phyloP scores from a whole-genome alignment of 2,113 vertebrate genomes.

The Ageneiosus marmoratus region DNA sequence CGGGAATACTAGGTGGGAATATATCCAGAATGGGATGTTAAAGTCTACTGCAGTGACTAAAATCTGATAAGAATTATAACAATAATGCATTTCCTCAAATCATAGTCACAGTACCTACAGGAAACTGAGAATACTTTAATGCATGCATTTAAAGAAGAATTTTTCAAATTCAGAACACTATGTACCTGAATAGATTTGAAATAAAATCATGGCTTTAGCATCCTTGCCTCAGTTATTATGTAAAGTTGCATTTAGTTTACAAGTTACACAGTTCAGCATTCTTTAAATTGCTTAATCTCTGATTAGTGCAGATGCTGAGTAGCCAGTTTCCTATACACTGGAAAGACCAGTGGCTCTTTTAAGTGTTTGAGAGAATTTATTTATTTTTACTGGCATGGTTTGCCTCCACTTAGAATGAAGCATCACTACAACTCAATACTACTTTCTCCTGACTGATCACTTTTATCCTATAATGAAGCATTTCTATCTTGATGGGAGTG shows the following conservation, averaged over 20 bases:
- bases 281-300: neutral
- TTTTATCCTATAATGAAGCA: too few species aligned
- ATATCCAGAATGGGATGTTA: neutral
- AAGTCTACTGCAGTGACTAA: neutral
- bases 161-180: neutral
- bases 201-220: neutral
- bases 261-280: neutral
- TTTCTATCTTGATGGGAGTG: too few species aligned
- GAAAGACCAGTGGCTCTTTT: too few species aligned
- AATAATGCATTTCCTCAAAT: neutral
- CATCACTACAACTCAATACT: too few species aligned
- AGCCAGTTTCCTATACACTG: neutral
- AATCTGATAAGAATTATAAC: neutral
- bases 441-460: too few species aligned
- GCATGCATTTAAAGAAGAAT: too few species aligned
- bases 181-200: constrained; percentile 1
- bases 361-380: too few species aligned
- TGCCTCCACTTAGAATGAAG: too few species aligned
- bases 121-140: too few species aligned
- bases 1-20: neutral
- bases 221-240: neutral
- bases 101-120: neutral
- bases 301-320: neutral
- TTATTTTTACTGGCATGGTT: too few species aligned
- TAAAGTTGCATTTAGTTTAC: neutral